These are phyloP conservation scores for Pristiophorus japonicus DNA, from an alignment of 2,113 vertebrate species.

Conservation along the genomic window DNA sequence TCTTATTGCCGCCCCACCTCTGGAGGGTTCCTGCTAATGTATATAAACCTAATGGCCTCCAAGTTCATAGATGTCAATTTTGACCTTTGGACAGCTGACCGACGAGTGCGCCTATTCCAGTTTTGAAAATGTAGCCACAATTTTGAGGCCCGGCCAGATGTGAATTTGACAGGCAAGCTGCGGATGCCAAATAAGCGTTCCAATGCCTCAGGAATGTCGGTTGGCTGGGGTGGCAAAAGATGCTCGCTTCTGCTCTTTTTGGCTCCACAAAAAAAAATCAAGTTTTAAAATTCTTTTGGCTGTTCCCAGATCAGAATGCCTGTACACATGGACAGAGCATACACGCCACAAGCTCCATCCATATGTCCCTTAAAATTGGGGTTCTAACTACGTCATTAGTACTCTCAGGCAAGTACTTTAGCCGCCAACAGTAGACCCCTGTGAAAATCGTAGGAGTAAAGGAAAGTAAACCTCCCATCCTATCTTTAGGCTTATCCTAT, in stretches of 20 bases:
- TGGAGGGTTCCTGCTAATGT: background rate
- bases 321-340: background rate
- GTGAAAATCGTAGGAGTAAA: too few relatives aligned
- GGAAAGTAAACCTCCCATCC: too few relatives aligned
- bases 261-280: background rate
- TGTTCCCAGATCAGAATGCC: background rate
- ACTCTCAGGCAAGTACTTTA: too few relatives aligned
- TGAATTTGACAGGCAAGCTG: background rate
- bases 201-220: background rate
- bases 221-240: background rate
- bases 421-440: too few relatives aligned
- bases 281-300: too few relatives aligned
- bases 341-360: too few relatives aligned
- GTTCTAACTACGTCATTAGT: too few relatives aligned
- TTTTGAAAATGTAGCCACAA: background rate
- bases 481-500: too few relatives aligned
- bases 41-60: background rate
- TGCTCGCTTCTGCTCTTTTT: background rate
- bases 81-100: background rate
- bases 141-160: background rate
- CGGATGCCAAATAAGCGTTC: background rate
- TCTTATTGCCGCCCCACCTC: background rate
- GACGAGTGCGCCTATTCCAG: background rate
- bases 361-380: too few relatives aligned
- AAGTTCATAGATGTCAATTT: background rate